Percentiles rank a stretch among this genome's conserved stretches.
Conservation (phyloP, 2,797 vertebrate species). For the Chloroceryle amazona region DNA sequence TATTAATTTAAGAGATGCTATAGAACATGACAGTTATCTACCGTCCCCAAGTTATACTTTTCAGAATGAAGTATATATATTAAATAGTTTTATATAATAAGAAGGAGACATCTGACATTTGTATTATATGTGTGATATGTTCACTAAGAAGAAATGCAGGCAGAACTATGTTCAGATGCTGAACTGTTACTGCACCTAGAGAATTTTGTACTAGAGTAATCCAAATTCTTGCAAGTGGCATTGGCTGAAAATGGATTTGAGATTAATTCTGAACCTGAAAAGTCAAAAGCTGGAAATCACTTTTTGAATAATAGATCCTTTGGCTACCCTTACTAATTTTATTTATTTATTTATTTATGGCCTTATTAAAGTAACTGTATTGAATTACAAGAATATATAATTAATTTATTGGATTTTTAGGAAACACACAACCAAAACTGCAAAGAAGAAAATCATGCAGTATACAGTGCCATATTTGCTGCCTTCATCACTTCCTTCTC, state of each 20-base stretch:
- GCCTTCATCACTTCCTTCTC: background rate
- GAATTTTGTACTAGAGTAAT: background rate
- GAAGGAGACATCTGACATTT: background rate
- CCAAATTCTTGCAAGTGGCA: background rate
- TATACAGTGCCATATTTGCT: background rate
- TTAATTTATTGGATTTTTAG: background rate
- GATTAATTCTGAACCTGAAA: background rate
- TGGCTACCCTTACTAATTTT: background rate
- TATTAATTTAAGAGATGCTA: background rate
- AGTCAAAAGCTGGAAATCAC: background rate
- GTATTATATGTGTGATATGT: background rate
- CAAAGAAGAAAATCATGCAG: background rate
- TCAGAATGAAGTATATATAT: background rate
- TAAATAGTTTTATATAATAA: background rate
- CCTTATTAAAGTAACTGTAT: background rate
- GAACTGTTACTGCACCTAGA: background rate
- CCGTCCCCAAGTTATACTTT: background rate
- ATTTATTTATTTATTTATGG: background rate
- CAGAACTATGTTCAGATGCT: background rate
- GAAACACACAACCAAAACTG: background rate
- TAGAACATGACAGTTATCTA: background rate
- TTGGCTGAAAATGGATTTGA: background rate
- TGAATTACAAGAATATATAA: background rate
- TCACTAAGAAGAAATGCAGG: background rate
- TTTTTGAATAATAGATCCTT: background rate